Evolutionary conservation across 2,888 invertebrate species (phyloP).

Genomic region (Prosapia bicincta): DNA sequence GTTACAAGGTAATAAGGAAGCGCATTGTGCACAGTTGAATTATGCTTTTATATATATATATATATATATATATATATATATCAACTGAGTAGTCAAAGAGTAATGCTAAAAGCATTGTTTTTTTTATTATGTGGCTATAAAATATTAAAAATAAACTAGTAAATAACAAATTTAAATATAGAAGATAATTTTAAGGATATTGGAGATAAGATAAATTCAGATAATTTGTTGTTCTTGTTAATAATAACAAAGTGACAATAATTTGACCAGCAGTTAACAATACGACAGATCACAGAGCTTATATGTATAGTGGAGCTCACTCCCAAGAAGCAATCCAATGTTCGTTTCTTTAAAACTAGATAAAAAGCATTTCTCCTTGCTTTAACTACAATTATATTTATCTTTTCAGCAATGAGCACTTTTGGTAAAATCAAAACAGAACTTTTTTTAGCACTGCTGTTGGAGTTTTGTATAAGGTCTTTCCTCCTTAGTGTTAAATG

Average conservation of each 20-base stretch:
- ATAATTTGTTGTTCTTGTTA: too few relatives aligned
- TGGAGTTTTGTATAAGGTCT: background rate
- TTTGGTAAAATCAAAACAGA: conserved; percentile 32
- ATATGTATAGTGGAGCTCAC: conserved; percentile 34
- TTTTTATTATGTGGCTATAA: too few relatives aligned
- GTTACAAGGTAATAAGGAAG: too few relatives aligned
- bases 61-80: too few relatives aligned
- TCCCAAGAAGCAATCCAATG: conserved; percentile 30
- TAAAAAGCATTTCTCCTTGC: conserved; percentile 35
- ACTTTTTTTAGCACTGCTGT: conserved; percentile 13
- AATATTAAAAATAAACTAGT: too few relatives aligned
- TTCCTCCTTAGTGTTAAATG: background rate
- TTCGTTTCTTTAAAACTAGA: conserved; percentile 33
- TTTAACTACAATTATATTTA: conserved; percentile 28
- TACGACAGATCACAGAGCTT: conserved; percentile 36
- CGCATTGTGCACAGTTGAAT: too few relatives aligned
- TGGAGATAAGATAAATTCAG: too few relatives aligned
- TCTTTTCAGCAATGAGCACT: conserved; percentile 33
- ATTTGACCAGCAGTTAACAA: background rate
- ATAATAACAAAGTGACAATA: background rate
- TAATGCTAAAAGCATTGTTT: too few relatives aligned
- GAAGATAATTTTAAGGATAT: too few relatives aligned
- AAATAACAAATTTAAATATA: too few relatives aligned
- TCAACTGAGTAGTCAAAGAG: too few relatives aligned
- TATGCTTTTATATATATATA: too few relatives aligned